Evolutionary conservation across 1,140 invertebrate genomes (phyloP).

Genomic region (Chrysomallon squamiferum): DNA sequence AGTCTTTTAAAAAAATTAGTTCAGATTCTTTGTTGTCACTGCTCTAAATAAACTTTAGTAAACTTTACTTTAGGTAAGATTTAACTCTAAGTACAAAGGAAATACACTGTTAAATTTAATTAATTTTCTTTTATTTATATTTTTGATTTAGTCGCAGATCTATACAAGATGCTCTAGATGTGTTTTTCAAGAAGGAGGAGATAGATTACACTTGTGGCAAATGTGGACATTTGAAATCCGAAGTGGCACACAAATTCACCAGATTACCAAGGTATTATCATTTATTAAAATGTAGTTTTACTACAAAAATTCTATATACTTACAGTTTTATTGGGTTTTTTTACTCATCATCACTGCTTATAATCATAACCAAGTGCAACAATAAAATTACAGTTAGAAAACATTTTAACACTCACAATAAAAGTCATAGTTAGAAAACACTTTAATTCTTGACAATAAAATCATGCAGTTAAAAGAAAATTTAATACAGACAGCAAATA

Average conservation of each 20-base stretch:
- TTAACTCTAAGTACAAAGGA: too few relatives aligned
- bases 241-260: slow-evolving; percentile 46
- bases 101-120: too few relatives aligned
- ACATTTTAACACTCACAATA: not conserved
- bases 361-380: not conserved
- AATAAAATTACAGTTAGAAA: not conserved
- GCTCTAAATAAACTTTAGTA: too few relatives aligned
- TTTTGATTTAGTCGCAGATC: slow-evolving; percentile 26
- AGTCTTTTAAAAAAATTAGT: too few relatives aligned
- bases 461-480: too few relatives aligned
- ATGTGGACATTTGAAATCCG: slow-evolving; percentile 45
- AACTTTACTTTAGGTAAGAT: too few relatives aligned
- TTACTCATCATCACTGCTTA: not conserved
- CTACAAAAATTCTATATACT: not conserved
- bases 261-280: slow-evolving; percentile 46
- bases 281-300: too few relatives aligned
- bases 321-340: not conserved
- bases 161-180: slow-evolving; percentile 54
- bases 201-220: slow-evolving; percentile 57
- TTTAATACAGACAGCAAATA: too few relatives aligned
- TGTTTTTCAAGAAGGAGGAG: slow-evolving; percentile 48
- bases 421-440: too few relatives aligned
- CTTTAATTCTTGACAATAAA: too few relatives aligned
- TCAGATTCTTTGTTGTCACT: too few relatives aligned
- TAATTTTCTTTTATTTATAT: too few relatives aligned